Evolutionary conservation across 30 jellyfish, hydroid and myxozoan genomes (phyloP).

Genomic region (Catostylus mosaicus): DNA sequence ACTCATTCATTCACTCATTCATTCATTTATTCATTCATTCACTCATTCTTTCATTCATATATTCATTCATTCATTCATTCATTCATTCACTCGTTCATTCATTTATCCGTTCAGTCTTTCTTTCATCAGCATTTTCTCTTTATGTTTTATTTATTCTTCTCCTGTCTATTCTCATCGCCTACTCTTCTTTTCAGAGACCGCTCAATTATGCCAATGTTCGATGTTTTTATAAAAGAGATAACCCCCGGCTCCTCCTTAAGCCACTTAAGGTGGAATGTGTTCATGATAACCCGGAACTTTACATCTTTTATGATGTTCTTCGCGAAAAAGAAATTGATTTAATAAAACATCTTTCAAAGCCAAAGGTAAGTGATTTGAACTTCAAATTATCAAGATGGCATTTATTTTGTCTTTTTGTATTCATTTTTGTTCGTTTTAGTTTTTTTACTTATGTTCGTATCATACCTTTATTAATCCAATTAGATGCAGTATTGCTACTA

Average conservation of each 20-base stretch:
- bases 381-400: no score
- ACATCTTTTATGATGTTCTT: slow-evolving; percentile 71
- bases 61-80: neutral
- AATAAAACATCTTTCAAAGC: slow-evolving; percentile 74
- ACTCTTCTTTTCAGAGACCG: slow-evolving; percentile 38
- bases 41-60: neutral
- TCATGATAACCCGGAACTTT: slow-evolving; percentile 89
- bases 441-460: no score
- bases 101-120: neutral
- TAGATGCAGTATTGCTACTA: no score
- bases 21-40: neutral
- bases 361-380: slow-evolving; percentile 70
- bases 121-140: neutral
- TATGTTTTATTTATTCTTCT: neutral
- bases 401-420: no score
- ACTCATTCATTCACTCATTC: no score
- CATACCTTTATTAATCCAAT: no score
- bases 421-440: no score
- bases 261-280: slow-evolving; percentile 84
- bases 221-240: slow-evolving; percentile 68
- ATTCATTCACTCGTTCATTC: neutral
- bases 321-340: slow-evolving; percentile 42
- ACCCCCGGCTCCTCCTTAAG: slow-evolving; percentile 56
- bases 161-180: neutral
- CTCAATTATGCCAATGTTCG: slow-evolving; percentile 44